Percentiles rank a stretch among this genome's conserved stretches.
Conservation (phyloP, 2,113 vertebrate species). For the Pachypanchax playfairii region DNA sequence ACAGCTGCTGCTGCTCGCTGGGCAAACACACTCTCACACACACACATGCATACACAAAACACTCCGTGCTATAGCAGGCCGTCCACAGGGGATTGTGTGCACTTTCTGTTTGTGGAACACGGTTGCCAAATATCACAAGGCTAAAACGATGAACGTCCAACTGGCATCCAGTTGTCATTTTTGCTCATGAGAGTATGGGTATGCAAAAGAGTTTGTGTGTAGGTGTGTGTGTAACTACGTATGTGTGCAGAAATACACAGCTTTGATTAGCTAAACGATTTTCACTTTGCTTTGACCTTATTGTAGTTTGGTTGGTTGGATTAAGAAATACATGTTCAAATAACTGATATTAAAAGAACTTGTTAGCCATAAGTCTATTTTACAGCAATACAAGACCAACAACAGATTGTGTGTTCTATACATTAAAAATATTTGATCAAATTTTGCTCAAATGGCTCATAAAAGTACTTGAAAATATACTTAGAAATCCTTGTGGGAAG, state of each 20-base stretch:
- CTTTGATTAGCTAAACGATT: constrained; percentile 12
- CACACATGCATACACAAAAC: constrained; percentile 38
- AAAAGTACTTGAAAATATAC: too few species aligned
- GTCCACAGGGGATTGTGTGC: constrained; percentile 65
- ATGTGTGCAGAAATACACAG: constrained; percentile 15
- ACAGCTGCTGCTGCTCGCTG: constrained; percentile 75
- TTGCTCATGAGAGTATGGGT: constrained; percentile 41
- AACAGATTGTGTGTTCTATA: neutral
- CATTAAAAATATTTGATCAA: neutral
- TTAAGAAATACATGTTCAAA: neutral
- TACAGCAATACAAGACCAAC: neutral
- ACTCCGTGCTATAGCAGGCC: constrained; percentile 61
- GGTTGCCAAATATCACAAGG: constrained; percentile 70
- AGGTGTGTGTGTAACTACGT: constrained; percentile 14
- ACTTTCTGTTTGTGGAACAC: constrained; percentile 70
- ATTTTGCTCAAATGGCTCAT: neutral
- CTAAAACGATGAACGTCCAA: constrained; percentile 63
- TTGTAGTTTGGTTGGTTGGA: neutral
- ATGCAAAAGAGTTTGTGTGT: constrained; percentile 35
- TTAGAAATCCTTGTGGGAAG: too few species aligned
- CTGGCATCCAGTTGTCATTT: constrained; percentile 52
- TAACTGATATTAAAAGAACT: neutral
- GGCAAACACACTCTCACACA: constrained; percentile 66
- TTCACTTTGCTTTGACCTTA: constrained; percentile 2
- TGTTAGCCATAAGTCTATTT: neutral